phyloP scores from a whole-genome alignment of 2,797 vertebrate genomes.

The Oreonectes daqikongensis region DNA sequence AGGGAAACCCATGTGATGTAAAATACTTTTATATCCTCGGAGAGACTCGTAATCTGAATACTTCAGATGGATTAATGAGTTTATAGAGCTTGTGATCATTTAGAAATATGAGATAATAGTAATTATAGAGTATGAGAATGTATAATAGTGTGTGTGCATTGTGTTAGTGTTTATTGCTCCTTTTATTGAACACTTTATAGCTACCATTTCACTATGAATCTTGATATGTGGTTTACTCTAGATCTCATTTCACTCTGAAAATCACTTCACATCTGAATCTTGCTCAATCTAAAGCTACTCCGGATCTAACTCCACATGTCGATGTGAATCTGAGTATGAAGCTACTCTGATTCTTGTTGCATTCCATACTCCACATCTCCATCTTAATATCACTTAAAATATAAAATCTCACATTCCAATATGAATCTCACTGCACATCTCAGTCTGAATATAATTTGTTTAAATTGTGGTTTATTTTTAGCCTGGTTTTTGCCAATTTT shows the following conservation, averaged over 20 bases:
- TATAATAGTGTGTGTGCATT: conserved; percentile 10
- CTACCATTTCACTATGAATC: no score
- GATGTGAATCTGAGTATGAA: no score
- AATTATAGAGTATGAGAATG: conserved; percentile 36
- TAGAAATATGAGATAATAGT: conserved; percentile 40
- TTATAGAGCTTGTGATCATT: conserved; percentile 34
- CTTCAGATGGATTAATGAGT: conserved; percentile 32
- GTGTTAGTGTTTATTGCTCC: background rate
- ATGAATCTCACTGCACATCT: background rate
- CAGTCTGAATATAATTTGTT: background rate
- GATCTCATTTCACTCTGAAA: background rate
- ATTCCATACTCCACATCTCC: background rate
- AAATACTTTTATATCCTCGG: conserved; percentile 20
- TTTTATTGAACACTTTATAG: no score
- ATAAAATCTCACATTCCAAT: no score
- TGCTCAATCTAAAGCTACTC: background rate
- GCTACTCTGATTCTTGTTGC: no score
- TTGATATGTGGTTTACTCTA: background rate
- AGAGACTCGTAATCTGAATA: conserved; percentile 9
- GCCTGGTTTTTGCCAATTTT: no score
- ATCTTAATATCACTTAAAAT: background rate
- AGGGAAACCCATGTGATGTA: conserved; percentile 22
- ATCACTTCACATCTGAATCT: background rate
- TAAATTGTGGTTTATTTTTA: no score
- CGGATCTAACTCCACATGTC: background rate